Percentiles rank a stretch among this genome's conserved stretches.
Evolutionary conservation across 2,888 invertebrate species (phyloP).

Genomic region (Pegoplata infirma): DNA sequence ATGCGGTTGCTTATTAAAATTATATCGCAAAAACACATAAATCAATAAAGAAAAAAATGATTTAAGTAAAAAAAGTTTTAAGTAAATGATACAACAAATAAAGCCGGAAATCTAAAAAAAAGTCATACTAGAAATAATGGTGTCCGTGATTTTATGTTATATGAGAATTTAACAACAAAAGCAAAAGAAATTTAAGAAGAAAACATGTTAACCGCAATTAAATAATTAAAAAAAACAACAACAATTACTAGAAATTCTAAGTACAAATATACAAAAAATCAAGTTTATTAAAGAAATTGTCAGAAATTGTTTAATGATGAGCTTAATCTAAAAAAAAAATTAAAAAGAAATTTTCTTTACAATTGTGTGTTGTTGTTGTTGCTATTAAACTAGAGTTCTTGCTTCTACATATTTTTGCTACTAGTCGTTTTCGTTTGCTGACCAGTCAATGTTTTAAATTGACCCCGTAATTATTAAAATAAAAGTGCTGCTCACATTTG

Average conservation of each 20-base stretch:
- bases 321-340: too few species aligned
- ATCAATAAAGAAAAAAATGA: not conserved
- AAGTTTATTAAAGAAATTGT: not conserved
- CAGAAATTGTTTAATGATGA: too few species aligned
- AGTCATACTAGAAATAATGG: not conserved
- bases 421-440: not conserved
- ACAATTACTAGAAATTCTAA: not conserved
- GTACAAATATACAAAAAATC: not conserved
- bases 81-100: too few species aligned
- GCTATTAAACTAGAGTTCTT: too few species aligned
- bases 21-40: not conserved
- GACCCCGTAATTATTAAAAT: constrained; percentile 13
- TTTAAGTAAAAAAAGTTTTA: not conserved
- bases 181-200: not conserved
- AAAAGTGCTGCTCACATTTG: not conserved
- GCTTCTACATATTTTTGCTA: not conserved
- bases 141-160: too few species aligned
- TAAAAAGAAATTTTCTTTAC: not conserved
- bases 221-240: constrained; percentile 6
- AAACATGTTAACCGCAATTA: constrained; percentile 6
- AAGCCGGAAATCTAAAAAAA: not conserved
- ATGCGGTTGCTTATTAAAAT: not conserved
- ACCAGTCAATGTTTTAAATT: not conserved
- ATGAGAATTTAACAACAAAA: not conserved
- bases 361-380: not conserved